Evolutionary conservation across 2,797 vertebrate genomes (phyloP).

Genomic region (Champsocephalus gunnari): DNA sequence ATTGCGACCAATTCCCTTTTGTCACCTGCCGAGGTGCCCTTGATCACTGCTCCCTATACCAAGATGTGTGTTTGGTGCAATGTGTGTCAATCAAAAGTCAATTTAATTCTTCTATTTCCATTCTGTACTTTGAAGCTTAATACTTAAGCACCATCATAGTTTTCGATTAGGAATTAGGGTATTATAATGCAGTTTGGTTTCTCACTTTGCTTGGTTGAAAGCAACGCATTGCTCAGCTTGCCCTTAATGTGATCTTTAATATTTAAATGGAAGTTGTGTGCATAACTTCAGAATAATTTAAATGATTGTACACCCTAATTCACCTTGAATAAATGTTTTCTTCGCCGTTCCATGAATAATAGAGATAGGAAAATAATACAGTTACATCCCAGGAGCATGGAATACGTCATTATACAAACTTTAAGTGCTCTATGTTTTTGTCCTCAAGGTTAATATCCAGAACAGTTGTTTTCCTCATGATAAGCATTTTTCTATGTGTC

Average conservation of each 20-base stretch:
- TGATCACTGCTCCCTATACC: too few species aligned
- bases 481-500: slow-evolving; percentile 39
- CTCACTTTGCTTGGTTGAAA: neutral
- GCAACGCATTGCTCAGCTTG: neutral
- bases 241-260: neutral
- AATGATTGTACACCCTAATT: neutral
- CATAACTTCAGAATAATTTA: neutral
- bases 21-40: too few species aligned
- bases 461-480: slow-evolving; percentile 38
- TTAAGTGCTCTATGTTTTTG: slow-evolving; percentile 21
- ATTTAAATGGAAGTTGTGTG: neutral
- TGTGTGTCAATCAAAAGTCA: too few species aligned
- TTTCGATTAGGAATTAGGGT: slow-evolving; percentile 16
- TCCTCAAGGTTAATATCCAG: slow-evolving; percentile 46
- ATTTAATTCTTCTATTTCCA: neutral
- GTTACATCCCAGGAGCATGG: neutral
- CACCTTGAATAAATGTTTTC: neutral
- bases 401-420: neutral
- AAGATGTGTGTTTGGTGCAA: too few species aligned
- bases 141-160: neutral
- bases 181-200: slow-evolving; percentile 26
- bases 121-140: slow-evolving; percentile 20
- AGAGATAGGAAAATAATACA: neutral
- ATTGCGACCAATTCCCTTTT: too few species aligned
- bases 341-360: neutral